Percentiles rank a stretch among this genome's conserved stretches.
These are phyloP conservation scores for Drosophila neonasuta DNA, from an alignment of 2,888 invertebrate species.

Conservation along the genomic window DNA sequence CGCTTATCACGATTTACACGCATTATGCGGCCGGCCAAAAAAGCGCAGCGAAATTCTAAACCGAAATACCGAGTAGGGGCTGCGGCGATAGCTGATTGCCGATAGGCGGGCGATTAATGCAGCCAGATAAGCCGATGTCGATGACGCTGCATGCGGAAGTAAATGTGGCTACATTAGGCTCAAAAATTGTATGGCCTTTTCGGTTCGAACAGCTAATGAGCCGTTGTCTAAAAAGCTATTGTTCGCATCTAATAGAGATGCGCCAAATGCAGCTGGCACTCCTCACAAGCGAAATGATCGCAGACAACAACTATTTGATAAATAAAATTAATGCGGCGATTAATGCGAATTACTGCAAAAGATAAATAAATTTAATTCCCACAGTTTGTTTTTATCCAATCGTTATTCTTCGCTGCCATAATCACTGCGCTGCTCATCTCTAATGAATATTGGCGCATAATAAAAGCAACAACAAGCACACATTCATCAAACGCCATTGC, in stretches of 20 bases:
- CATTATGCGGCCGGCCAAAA: slow-evolving; percentile 66
- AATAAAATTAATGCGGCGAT: background rate
- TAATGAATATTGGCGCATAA: slow-evolving; percentile 18
- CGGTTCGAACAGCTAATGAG: slow-evolving; percentile 47
- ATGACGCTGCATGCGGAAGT: slow-evolving; percentile 21
- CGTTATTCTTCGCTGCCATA: background rate
- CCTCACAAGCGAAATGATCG: background rate
- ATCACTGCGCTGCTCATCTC: slow-evolving; percentile 19
- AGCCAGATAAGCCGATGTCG: slow-evolving; percentile 53
- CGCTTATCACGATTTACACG: slow-evolving; percentile 76
- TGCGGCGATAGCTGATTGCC: slow-evolving; percentile 27
- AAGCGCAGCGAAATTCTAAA: slow-evolving; percentile 78
- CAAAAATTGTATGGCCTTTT: slow-evolving; percentile 18
- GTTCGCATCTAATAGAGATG: slow-evolving; percentile 35
- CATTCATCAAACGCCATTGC: slow-evolving; percentile 29
- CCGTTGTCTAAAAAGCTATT: slow-evolving; percentile 22
- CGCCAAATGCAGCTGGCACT: slow-evolving; percentile 2
- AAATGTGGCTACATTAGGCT: slow-evolving; percentile 8
- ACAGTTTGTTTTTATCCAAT: background rate
- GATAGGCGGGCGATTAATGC: slow-evolving; percentile 70
- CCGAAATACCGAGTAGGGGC: slow-evolving; percentile 49
- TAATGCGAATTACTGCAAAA: no score
- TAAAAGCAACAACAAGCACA: slow-evolving; percentile 13
- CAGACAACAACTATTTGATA: background rate
- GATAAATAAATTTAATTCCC: background rate